Base-by-base conservation (phyloP, 1,140 invertebrate species). In the Portunus trituberculatus region DNA sequence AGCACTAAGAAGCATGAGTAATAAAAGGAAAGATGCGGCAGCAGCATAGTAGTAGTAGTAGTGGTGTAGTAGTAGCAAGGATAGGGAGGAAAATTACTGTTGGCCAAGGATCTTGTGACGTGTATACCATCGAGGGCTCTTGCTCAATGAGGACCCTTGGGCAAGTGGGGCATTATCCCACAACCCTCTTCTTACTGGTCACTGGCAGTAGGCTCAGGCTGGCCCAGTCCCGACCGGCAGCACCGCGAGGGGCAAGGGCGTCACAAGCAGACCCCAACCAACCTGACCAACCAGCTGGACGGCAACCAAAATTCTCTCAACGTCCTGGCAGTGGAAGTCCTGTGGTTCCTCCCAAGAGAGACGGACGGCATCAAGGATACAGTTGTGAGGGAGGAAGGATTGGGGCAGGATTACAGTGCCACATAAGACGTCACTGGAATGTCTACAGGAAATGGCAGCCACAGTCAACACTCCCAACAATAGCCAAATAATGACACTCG, bases 381-480 rank as follows among this genome's bases (percentile, higher is more conserved):
- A 82, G 14, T 31, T 45, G 39, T 31, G 82, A 45, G 14, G 45
- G 31, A 82, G 39, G 12, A 52, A 32, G 39, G 67, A 59, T 45
- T 31, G 83, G 82, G n/a, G 59, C 82, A 83, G 28, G 29, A 16
- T 14, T 28, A 28, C 12, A n/a, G 14, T 45, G n/a, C 48, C 29
- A 32, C 46, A 28, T 28, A 89, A 10, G 46, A 31, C 29, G 39
- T 28, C 48, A 32, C n/a, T 95, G 94, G 94, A 95, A 95, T 95
- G 94, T 95, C 94, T 93, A 93, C 32, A 93, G 89, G 67, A 92
- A 95, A 92, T 88, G 39, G 32, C 8, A 88, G 82, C 48, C 67
- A 39, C 46, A 46, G 87, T 95, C 91, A 95, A 92, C 46, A 92
- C 25, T 67, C 16, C 76, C 29, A 45, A 93, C 20, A 84, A 39